A percentile compares a stretch with the other conserved stretches of the same genome.
phyloP scores from a whole-genome alignment of 1,140 invertebrate genomes.

The Onthophagus taurus region DNA sequence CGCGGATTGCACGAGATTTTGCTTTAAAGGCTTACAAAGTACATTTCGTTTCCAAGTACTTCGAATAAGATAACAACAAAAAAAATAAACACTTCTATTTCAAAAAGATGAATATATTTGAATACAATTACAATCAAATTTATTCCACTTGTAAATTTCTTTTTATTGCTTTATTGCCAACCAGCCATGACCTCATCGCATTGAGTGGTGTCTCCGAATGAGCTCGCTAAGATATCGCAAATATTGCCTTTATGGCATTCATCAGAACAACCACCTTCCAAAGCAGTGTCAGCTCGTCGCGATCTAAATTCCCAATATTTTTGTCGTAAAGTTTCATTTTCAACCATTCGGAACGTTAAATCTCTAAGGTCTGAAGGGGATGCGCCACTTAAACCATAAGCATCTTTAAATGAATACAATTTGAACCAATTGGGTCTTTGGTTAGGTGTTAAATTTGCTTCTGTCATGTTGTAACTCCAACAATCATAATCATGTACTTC shows the following conservation, averaged over 20 bases:
- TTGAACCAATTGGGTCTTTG: slow-evolving; percentile 52
- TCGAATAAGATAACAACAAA: too few relatives aligned
- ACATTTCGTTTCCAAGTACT: too few relatives aligned
- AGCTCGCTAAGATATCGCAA: slow-evolving; percentile 47
- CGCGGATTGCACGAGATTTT: too few relatives aligned
- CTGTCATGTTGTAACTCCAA: slow-evolving; percentile 69
- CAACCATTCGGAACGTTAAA: slow-evolving; percentile 38
- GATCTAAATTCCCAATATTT: slow-evolving; percentile 31
- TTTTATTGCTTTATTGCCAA: too few relatives aligned
- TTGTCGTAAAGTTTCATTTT: slow-evolving; percentile 26
- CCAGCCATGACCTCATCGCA: slow-evolving; percentile 42
- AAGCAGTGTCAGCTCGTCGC: slow-evolving; percentile 40
- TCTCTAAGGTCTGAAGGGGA: slow-evolving; percentile 40
- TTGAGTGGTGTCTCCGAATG: slow-evolving; percentile 42
- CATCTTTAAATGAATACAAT: slow-evolving; percentile 58
- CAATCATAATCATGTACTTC: slow-evolving; percentile 58
- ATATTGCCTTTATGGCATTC: slow-evolving; percentile 47
- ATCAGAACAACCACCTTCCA: slow-evolving; percentile 43
- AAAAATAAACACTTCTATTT: too few relatives aligned
- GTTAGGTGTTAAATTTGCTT: slow-evolving; percentile 53
- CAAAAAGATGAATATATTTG: too few relatives aligned
- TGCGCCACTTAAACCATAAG: slow-evolving; percentile 46
- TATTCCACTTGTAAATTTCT: too few relatives aligned
- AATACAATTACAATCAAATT: too few relatives aligned
- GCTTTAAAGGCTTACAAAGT: too few relatives aligned